Percentiles rank a stretch among this genome's conserved stretches.
phyloP scores from a whole-genome alignment of 2,113 vertebrate genomes.

The Boleophthalmus pectinirostris region DNA sequence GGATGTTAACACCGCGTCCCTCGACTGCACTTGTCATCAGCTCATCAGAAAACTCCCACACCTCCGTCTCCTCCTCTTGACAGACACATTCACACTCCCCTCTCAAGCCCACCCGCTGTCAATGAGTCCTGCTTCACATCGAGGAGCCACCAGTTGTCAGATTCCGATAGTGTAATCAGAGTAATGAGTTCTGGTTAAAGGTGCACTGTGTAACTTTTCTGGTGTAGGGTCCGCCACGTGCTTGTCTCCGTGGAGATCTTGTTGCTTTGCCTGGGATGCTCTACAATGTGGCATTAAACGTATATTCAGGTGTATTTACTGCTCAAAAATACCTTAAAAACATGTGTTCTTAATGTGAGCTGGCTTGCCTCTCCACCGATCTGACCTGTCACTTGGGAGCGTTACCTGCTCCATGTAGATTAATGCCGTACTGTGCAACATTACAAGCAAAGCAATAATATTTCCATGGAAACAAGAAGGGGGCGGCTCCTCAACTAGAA shows the following conservation, averaged over 20 bases:
- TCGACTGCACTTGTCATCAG: constrained; percentile 52
- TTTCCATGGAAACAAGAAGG: too few relatives aligned
- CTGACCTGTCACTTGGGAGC: background rate
- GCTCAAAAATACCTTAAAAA: background rate
- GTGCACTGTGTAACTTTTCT: background rate
- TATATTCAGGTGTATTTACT: background rate
- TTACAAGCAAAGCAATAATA: too few relatives aligned
- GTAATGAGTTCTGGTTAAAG: background rate
- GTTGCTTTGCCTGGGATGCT: too few relatives aligned
- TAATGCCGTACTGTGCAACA: too few relatives aligned
- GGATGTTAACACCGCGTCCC: constrained; percentile 54
- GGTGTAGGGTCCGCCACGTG: background rate
- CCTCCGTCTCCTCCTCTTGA: constrained; percentile 22
- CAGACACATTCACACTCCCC: constrained; percentile 16
- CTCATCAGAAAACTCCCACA: constrained; percentile 55
- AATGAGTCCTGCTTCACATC: background rate
- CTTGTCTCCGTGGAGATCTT: background rate
- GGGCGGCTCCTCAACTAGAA: too few relatives aligned
- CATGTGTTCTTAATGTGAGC: background rate
- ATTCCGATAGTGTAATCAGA: background rate
- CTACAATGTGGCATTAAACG: background rate
- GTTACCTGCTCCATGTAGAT: too few relatives aligned
- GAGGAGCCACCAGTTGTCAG: background rate
- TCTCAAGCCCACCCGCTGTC: constrained; percentile 19
- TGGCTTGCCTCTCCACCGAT: background rate